Evolutionary conservation across 2,113 vertebrate species (phyloP), one percentile per base, ranked within the genome.

Genomic region (Anarrhichthys ocellatus): DNA sequence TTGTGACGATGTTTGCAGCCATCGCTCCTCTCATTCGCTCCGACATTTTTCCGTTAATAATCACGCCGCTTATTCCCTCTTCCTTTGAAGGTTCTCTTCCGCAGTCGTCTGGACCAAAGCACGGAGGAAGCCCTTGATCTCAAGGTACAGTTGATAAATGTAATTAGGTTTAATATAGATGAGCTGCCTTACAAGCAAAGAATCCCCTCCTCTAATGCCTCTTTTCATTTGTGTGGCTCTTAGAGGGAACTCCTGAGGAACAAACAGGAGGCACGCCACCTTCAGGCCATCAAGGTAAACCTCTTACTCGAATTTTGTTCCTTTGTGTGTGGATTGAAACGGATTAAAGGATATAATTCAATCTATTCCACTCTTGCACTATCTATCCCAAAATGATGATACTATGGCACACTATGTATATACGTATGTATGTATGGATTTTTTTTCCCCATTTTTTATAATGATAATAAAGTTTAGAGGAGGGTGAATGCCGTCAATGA

Each of bases 211-310:
- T 81, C 46, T 69, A 80, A 81, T 54, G 56, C 74, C 69, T 81
- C 7, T 34, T 6, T 83, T 84, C 17, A 32, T 84, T 73, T 84
- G 48, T 86, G 52, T 74, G 59, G 24, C 29, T 89, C 48, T 70
- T 90, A 99, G 98, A 97, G 97, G 89, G 98, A 99, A 85, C 93
- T 99, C 64, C 86, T 97, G 92, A 97, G 97, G 86, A 97, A 95
- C 94, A 99, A 99, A 90, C 97, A 99, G 86, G 97, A 99, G 88
- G 95, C 95, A 63, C 96, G 97, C 76, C 98, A 97, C 91, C 95
- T 99, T n/a, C 98, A 99, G 91, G 98, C 97, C 70, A 96, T 99
- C 87, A 99, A 98, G 97, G 98, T 99, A 93, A 97, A 93, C 66
- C 66, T 52, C 65, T 87, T 76, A 63, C 29, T 85, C 38, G 38